Evolutionary conservation across 1,140 invertebrate species (phyloP).

Genomic region (Ceratoteleas bidentatus): DNA sequence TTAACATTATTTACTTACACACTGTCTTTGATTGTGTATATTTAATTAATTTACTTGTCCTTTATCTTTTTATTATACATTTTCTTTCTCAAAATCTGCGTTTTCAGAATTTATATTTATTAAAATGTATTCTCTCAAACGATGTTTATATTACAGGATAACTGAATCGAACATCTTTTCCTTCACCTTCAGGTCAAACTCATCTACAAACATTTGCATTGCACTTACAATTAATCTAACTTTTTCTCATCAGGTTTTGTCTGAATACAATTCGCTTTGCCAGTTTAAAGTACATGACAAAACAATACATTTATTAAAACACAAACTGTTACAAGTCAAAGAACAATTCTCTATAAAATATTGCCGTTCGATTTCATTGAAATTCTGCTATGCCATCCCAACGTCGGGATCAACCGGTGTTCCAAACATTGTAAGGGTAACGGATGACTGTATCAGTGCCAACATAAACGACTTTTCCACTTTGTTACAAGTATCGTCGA

Average conservation of each 20-base stretch:
- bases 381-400: slow-evolving; percentile 83
- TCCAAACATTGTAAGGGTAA: slow-evolving; percentile 84
- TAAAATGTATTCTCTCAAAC: too few species aligned
- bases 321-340: slow-evolving; percentile 38
- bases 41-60: too few species aligned
- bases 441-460: slow-evolving; percentile 83
- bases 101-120: too few species aligned
- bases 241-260: slow-evolving; percentile 53
- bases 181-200: slow-evolving; percentile 67
- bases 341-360: slow-evolving; percentile 9
- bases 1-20: too few species aligned
- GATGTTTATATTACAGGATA: slow-evolving; percentile 68
- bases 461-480: slow-evolving; percentile 84
- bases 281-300: slow-evolving; percentile 53
- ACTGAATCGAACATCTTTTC: slow-evolving; percentile 53
- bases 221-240: slow-evolving; percentile 65
- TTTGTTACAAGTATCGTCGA: slow-evolving; percentile 79
- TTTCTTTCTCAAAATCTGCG: too few species aligned
- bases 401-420: slow-evolving; percentile 86
- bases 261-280: slow-evolving; percentile 40
- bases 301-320: slow-evolving; percentile 60
- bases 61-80: too few species aligned
- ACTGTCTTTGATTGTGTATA: too few species aligned
- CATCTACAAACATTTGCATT: slow-evolving; percentile 25
- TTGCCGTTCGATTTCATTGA: neutral